phyloP scores from a whole-genome alignment of 2,888 invertebrate species.

The Sminthurinus aureus region DNA sequence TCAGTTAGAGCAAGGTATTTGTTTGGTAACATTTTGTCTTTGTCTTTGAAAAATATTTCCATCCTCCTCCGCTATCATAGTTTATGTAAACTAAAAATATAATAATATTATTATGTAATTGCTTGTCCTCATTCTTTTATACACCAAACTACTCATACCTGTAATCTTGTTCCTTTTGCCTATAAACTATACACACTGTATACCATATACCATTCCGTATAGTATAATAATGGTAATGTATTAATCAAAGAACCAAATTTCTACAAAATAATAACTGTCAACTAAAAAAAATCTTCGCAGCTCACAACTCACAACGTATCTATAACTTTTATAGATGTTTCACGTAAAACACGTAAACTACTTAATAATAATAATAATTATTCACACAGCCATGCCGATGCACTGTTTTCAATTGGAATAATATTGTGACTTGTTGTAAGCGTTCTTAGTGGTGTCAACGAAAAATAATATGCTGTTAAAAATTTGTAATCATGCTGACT shows the following conservation, averaged over 20 bases:
- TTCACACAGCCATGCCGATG: conserved; percentile 37
- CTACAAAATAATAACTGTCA: neutral
- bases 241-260: no score
- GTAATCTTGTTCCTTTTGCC: neutral
- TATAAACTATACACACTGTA: no score
- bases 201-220: no score
- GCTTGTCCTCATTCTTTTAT: no score
- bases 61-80: neutral
- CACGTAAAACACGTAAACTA: neutral
- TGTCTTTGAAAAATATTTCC: conserved; percentile 3
- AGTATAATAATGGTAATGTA: no score
- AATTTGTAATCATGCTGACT: conserved; percentile 34
- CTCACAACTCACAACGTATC: no score
- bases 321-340: no score
- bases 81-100: neutral
- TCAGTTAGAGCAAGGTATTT: conserved; percentile 92
- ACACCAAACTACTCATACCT: neutral
- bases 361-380: conserved; percentile 9
- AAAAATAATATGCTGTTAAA: neutral
- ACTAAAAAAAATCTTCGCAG: neutral
- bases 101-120: no score
- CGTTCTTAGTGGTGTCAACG: neutral
- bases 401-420: conserved; percentile 25
- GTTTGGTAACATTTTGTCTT: conserved; percentile 30
- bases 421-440: neutral